Evolutionary conservation across 2,797 vertebrate species (phyloP).

Genomic region (Pachyuromys duprasi): DNA sequence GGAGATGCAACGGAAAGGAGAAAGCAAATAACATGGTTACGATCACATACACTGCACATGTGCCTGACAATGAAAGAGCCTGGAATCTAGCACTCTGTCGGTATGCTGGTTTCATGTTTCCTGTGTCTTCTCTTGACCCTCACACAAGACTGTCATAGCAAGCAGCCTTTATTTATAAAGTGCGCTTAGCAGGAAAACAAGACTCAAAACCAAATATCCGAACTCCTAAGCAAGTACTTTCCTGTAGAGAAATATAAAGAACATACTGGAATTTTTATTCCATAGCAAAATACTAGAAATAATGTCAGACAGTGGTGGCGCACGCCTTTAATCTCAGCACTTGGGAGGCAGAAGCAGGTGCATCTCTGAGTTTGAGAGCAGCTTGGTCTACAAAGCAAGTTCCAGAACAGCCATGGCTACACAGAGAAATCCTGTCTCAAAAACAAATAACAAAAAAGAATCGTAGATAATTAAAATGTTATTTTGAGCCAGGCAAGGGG

Average conservation of each 20-base stretch:
- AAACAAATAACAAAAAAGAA: background rate
- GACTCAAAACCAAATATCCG: background rate
- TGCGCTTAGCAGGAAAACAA: background rate
- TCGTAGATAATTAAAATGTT: background rate
- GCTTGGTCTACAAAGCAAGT: background rate
- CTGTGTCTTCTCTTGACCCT: background rate
- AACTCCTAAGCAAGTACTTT: background rate
- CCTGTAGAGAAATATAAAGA: background rate
- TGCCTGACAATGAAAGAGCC: background rate
- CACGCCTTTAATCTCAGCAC: background rate
- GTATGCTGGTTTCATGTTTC: background rate
- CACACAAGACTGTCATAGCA: background rate
- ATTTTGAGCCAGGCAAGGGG: background rate
- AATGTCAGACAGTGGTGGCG: background rate
- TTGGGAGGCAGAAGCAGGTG: background rate
- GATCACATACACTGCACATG: background rate
- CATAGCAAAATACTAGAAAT: background rate
- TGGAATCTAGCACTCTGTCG: background rate
- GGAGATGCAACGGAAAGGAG: rapidly evolving
- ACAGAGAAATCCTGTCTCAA: background rate
- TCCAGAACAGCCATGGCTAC: background rate
- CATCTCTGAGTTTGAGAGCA: background rate
- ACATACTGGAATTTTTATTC: constrained; percentile 8
- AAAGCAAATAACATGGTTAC: background rate
- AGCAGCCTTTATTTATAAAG: background rate